These are phyloP conservation scores for Pygathrix nemaeus DNA, from an alignment of 2,113 vertebrate species.

Conservation along the genomic window DNA sequence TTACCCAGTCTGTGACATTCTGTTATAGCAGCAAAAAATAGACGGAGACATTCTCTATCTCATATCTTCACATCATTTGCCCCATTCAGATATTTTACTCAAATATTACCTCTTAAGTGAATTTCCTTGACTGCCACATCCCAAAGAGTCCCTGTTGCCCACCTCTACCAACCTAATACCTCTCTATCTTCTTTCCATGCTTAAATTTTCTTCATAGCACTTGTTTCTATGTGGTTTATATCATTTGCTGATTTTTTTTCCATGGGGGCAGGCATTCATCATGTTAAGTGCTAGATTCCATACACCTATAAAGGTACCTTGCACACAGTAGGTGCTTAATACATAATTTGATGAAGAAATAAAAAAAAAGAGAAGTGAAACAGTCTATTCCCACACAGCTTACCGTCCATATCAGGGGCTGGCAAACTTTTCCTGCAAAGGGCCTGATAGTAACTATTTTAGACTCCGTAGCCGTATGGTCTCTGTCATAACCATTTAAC, in stretches of 20 bases:
- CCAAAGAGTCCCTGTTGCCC: not conserved
- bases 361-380: not conserved
- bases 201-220: not conserved
- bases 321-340: not conserved
- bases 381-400: not conserved
- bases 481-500: not conserved
- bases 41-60: no score
- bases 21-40: not conserved
- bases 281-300: not conserved
- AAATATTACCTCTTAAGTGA: not conserved
- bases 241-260: not conserved
- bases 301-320: not conserved
- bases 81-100: not conserved
- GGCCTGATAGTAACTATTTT: not conserved
- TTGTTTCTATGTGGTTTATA: not conserved
- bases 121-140: not conserved
- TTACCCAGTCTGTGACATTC: not conserved
- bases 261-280: not conserved
- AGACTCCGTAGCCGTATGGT: not conserved
- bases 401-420: not conserved
- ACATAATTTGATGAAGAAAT: slow-evolving; percentile 10
- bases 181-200: not conserved
- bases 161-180: not conserved
- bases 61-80: not conserved
- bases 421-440: not conserved